Evolutionary conservation across 2,888 invertebrate genomes (phyloP).

Genomic region (Lithophane socia): DNA sequence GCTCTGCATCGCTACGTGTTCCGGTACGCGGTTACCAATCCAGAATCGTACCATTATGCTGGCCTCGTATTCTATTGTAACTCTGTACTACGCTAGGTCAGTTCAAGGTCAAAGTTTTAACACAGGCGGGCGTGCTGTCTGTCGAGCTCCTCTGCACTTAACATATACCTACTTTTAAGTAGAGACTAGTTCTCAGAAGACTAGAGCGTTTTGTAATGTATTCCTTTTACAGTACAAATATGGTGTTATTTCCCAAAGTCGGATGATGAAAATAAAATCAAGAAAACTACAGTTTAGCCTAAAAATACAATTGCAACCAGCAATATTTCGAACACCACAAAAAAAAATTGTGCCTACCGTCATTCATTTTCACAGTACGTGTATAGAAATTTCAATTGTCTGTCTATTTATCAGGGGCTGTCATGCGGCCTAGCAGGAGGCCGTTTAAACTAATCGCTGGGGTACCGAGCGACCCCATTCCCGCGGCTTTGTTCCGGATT

Average conservation of each 20-base stretch:
- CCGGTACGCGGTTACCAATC: background rate
- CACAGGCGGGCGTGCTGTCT: background rate
- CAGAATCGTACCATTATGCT: background rate
- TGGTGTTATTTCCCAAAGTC: no score
- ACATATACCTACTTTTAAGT: no score
- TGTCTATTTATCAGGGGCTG: conserved; percentile 57
- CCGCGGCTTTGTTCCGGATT: conserved; percentile 58
- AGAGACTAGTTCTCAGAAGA: background rate
- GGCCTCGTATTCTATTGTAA: background rate
- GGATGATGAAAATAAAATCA: background rate
- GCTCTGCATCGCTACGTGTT: background rate
- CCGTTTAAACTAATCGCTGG: conserved; percentile 61
- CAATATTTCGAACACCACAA: background rate
- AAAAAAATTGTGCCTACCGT: background rate
- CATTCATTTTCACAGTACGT: conserved; percentile 24
- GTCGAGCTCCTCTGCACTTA: background rate
- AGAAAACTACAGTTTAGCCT: background rate
- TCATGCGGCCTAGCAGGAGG: conserved; percentile 37
- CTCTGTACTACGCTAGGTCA: background rate
- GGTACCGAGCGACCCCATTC: conserved; percentile 46
- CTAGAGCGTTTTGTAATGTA: background rate
- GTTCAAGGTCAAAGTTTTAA: background rate
- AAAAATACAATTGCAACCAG: background rate
- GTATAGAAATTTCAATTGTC: conserved; percentile 53
- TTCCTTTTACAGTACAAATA: background rate